These are phyloP conservation scores for Synergus itoensis DNA, from an alignment of 2,888 invertebrate genomes.

Conservation along the genomic window DNA sequence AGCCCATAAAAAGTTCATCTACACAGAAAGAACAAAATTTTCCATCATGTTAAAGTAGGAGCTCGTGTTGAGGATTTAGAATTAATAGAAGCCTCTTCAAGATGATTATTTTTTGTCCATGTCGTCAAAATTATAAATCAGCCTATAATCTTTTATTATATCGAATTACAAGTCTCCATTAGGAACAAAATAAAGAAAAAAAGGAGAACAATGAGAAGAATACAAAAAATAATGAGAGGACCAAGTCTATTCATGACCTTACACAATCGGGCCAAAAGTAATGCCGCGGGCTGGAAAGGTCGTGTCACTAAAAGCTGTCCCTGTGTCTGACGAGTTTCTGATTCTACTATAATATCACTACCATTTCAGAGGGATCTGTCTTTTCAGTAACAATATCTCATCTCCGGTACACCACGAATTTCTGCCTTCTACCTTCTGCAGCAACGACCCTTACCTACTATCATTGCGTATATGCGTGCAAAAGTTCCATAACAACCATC, in stretches of 20 bases:
- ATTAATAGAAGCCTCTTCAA: not conserved
- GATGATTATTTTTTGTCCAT: not conserved
- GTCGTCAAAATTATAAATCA: not conserved
- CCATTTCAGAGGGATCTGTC: slow-evolving; percentile 5
- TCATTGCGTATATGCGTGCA: slow-evolving; percentile 15
- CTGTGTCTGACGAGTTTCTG: slow-evolving; percentile 30
- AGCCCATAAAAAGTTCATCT: no score
- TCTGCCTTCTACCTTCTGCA: slow-evolving; percentile 5
- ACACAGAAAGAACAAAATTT: no score
- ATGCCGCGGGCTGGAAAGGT: slow-evolving; percentile 1
- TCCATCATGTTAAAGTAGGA: no score
- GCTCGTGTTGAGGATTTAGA: no score
- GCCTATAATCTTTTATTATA: not conserved
- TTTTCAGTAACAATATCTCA: slow-evolving; percentile 32
- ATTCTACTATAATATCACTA: slow-evolving; percentile 7
- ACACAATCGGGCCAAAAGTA: slow-evolving; percentile 17
- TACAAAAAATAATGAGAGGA: not conserved
- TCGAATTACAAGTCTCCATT: not conserved
- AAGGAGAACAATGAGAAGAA: no score
- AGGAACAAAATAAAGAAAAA: no score
- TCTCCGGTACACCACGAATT: slow-evolving; percentile 15
- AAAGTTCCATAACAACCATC: slow-evolving; percentile 30
- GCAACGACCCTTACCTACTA: slow-evolving; percentile 13
- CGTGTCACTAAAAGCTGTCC: slow-evolving; percentile 13
- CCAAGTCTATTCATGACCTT: not conserved